Percentiles rank a stretch among this genome's conserved stretches.
Conservation (phyloP, 2,797 vertebrate species). For the Psittacula echo region DNA sequence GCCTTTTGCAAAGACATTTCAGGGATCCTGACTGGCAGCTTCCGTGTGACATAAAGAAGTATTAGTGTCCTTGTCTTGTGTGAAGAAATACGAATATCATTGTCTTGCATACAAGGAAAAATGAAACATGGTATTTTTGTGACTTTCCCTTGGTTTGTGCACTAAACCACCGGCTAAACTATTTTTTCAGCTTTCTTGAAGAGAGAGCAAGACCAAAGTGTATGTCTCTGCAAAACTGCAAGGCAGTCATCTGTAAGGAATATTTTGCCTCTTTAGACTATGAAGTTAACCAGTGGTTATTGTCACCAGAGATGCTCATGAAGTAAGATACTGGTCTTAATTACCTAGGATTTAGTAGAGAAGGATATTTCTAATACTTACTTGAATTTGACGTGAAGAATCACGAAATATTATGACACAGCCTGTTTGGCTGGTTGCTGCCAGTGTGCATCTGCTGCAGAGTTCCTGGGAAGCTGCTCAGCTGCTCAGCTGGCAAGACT, state of each 20-base stretch:
- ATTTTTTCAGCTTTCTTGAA: background rate
- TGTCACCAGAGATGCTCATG: background rate
- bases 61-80: background rate
- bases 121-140: background rate
- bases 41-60: background rate
- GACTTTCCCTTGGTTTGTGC: background rate
- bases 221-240: background rate
- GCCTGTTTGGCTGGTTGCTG: rapidly evolving
- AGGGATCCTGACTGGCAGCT: background rate
- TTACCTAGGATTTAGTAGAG: background rate
- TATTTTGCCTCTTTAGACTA: background rate
- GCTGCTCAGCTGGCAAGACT: rapidly evolving
- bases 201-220: background rate
- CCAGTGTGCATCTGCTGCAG: background rate
- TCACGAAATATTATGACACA: background rate
- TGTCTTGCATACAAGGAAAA: background rate
- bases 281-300: background rate
- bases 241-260: background rate
- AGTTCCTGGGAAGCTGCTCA: background rate
- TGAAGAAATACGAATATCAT: background rate
- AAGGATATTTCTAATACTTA: background rate
- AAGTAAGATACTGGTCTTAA: background rate
- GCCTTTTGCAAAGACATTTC: background rate
- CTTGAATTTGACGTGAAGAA: background rate
- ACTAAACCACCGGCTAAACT: background rate